phyloP scores from a whole-genome alignment of 2,888 invertebrate species.

The Chymomyza procnemis region DNA sequence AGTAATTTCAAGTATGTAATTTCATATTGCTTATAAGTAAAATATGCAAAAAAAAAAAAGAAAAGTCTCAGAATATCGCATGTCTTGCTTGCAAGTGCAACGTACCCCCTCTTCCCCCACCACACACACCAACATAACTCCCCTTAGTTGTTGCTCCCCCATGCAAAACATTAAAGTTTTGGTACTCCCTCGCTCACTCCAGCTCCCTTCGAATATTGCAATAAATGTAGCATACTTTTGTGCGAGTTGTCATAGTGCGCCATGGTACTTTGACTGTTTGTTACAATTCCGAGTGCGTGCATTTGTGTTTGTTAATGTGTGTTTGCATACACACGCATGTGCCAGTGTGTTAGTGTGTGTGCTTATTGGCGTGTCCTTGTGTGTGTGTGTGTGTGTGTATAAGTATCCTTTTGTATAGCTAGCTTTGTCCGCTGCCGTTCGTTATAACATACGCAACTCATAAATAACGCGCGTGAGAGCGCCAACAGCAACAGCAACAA shows the following conservation, averaged over 20 bases:
- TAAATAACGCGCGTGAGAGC: constrained; percentile 51
- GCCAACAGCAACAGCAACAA: background rate
- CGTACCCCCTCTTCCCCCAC: too few species aligned
- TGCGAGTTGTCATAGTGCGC: background rate
- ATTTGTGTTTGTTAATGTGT: background rate
- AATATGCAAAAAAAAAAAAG: background rate
- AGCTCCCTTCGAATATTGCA: background rate
- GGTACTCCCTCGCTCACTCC: background rate
- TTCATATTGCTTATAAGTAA: background rate
- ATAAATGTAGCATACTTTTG: background rate
- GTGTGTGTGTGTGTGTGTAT: background rate
- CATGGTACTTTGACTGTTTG: background rate
- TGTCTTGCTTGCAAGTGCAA: too few species aligned
- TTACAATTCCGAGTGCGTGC: background rate
- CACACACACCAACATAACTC: too few species aligned
- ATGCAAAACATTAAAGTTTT: background rate
- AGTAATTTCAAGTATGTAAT: background rate
- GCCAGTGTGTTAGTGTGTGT: background rate
- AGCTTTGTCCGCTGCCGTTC: constrained; percentile 47
- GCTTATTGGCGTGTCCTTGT: background rate
- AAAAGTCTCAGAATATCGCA: background rate
- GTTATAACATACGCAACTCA: constrained; percentile 68
- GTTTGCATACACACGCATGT: background rate
- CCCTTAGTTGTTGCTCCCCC: background rate
- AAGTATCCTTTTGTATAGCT: background rate